These are phyloP conservation scores for Phoxinus dragarum DNA, from an alignment of 2,797 vertebrate species.

Conservation along the genomic window DNA sequence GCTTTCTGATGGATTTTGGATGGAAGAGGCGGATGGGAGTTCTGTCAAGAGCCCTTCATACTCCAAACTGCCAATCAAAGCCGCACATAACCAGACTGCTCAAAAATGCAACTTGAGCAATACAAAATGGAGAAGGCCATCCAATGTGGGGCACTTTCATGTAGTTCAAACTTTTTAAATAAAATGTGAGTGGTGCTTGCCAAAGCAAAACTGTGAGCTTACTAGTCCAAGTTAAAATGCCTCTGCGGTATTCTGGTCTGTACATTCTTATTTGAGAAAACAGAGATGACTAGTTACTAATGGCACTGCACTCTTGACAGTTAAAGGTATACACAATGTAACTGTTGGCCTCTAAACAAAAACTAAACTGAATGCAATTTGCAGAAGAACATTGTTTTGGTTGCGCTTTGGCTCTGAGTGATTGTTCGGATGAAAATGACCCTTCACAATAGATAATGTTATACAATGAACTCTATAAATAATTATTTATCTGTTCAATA, in stretches of 20 bases:
- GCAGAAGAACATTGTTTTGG: too few species aligned
- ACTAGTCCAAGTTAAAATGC: background rate
- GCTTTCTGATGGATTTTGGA: conserved; percentile 46
- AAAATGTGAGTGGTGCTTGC: background rate
- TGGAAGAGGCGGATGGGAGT: conserved; percentile 35
- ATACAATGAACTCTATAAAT: too few species aligned
- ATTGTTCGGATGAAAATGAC: too few species aligned
- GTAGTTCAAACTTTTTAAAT: background rate
- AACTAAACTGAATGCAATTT: too few species aligned
- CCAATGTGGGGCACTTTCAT: background rate
- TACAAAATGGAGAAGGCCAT: conserved; percentile 19
- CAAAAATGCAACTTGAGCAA: conserved; percentile 12
- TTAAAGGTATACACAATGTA: background rate
- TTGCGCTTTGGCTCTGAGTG: too few species aligned
- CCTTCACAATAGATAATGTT: too few species aligned
- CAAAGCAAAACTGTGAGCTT: background rate
- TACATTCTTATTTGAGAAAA: background rate
- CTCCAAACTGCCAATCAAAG: conserved; percentile 39
- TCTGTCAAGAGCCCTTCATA: conserved; percentile 11
- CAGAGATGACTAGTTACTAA: background rate
- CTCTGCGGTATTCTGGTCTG: background rate
- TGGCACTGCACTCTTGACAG: background rate
- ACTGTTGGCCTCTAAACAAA: too few species aligned
- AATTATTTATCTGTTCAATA: too few species aligned
- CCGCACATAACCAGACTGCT: background rate